Conservation (phyloP, 2,113 vertebrate genomes). For the Lutjanus erythropterus region DNA sequence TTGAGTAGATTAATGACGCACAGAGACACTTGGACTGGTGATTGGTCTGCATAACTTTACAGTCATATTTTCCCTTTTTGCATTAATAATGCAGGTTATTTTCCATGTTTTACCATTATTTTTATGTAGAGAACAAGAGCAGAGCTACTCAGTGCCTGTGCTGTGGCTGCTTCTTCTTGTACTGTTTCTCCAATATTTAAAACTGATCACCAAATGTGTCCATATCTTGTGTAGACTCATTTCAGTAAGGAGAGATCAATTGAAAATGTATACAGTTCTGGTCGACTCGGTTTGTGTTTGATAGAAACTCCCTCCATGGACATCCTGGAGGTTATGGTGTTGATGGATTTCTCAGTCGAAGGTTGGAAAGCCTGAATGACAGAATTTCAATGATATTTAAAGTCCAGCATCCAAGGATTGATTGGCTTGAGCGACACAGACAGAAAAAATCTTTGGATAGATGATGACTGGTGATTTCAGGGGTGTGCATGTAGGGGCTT, state of each 20-base stretch:
- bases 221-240: not conserved
- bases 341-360: not conserved
- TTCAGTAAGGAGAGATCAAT: not conserved
- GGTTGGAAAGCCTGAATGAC: not conserved
- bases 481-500: not conserved
- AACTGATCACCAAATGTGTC: not conserved
- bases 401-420: not conserved
- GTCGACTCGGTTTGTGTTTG: not conserved
- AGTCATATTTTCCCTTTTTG: not conserved
- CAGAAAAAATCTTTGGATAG: not conserved
- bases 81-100: not conserved
- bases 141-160: too few relatives aligned
- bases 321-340: not conserved
- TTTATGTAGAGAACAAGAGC: not conserved
- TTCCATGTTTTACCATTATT: not conserved
- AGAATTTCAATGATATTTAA: not conserved
- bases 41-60: not conserved
- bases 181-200: not conserved
- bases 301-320: not conserved
- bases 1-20: not conserved
- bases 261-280: not conserved
- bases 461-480: constrained; percentile 1
- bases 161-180: too few relatives aligned
- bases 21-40: not conserved
- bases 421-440: not conserved